Conservation (phyloP, 2,797 vertebrate species). For the Heliangelus exortis region DNA sequence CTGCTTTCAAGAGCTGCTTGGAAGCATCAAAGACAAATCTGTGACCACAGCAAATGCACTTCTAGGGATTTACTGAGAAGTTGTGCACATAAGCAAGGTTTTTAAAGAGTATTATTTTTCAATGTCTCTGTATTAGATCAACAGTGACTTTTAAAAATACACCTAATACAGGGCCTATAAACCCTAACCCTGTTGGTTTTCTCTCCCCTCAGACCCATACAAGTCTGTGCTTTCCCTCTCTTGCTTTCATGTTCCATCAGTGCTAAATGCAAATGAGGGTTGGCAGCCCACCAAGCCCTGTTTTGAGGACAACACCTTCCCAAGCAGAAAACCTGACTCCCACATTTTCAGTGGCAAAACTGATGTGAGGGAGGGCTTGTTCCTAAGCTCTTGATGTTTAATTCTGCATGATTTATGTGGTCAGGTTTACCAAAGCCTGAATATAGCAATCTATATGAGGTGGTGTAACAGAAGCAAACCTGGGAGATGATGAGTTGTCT, state of each 20-base stretch:
- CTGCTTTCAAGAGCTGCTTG: constrained; percentile 9
- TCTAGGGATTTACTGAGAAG: neutral
- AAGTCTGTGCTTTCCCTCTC: neutral
- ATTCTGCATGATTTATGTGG: neutral
- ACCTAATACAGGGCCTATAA: neutral
- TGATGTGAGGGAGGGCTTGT: neutral
- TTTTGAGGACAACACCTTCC: neutral
- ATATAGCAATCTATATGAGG: neutral
- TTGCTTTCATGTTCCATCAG: neutral
- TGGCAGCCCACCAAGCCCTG: neutral
- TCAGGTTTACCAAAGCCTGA: neutral
- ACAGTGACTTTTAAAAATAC: neutral
- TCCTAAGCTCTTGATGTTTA: neutral
- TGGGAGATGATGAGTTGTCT: neutral
- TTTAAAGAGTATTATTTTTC: neutral
- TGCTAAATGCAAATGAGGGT: neutral
- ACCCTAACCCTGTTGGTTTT: neutral
- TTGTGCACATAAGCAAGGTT: neutral
- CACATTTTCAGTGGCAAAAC: neutral
- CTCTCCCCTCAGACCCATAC: neutral
- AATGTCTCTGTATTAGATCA: neutral
- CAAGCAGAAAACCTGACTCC: neutral
- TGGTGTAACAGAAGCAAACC: neutral
- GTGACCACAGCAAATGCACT: neutral
- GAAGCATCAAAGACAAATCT: neutral